Base-by-base conservation (phyloP, 2,888 invertebrate species). In the Drosophila macrospina region DNA sequence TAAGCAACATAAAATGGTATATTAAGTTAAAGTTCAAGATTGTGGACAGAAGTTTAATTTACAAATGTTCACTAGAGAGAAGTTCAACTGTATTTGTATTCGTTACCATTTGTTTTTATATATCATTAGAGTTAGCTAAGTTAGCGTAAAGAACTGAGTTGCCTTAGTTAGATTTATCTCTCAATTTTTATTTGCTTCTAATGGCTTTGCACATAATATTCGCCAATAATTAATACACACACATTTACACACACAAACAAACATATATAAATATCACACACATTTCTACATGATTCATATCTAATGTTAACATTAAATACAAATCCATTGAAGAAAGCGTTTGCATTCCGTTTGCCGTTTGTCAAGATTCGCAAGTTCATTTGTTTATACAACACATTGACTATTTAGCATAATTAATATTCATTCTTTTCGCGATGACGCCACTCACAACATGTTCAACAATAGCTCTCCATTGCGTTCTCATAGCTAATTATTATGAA, bases 401-500 rank as follows among this genome's bases (percentile, higher is more conserved):
- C 48, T 50, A 52, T 11, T 41, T 63, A 59, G 34, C 39, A 13
- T 44, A 39, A 26, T 24, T n/a, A 54, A 55, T 32, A 55, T 54
- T 54, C 41, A 42, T 45, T 30, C 10, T 30, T 34, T 28, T 60
- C 48, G 73, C 67, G 50, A 52, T 57, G 61, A 44, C 48, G 44
- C 50, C 15, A 36, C 16, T 68, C 68, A 73, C 36, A 41, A 52
- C 67, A 67, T 62, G 30, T 28, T 39, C 45, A 41, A 59, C 5
- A 45, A 47, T 24, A 41, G 51, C 36, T 66, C 37, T 67, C 61
- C 44, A 69, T 11, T 57, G 24, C 60, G 13, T 67, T 69, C 64
- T 63, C 73, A 76, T 74, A 63, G 72, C 73, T 76, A 55, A 68
- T 74, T 55, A 44, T 52, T 20, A 44, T 61, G 44, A 52, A 52